Evolutionary conservation across 30 jellyfish, hydroid and myxozoan species (phyloP).

Genomic region (Clytia hemisphaerica): DNA sequence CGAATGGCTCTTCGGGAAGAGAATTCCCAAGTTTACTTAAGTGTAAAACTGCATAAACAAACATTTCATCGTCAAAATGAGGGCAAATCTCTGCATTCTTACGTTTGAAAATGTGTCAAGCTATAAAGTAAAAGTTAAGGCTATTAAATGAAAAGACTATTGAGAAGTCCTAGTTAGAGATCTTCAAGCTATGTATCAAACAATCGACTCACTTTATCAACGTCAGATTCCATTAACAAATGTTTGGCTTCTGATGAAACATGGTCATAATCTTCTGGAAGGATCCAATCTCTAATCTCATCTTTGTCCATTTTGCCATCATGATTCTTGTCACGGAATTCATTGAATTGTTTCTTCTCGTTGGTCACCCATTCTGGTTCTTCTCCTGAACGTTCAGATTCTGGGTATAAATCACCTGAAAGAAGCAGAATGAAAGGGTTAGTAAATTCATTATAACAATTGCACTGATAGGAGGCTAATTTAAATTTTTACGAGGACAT

Average conservation of each 20-base stretch:
- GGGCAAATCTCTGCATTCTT: not conserved
- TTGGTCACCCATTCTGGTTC: conserved; percentile 91
- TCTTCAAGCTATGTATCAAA: too few relatives aligned
- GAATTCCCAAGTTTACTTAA: too few relatives aligned
- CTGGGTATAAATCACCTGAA: conserved; percentile 93
- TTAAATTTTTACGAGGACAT: too few relatives aligned
- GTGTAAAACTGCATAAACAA: too few relatives aligned
- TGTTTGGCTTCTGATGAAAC: conserved; percentile 88
- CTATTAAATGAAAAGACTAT: not conserved
- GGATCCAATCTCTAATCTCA: conserved; percentile 83
- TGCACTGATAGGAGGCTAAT: too few relatives aligned
- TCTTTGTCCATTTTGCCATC: conserved; percentile 96
- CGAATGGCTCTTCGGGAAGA: too few relatives aligned
- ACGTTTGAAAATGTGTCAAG: not conserved
- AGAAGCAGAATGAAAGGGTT: not conserved
- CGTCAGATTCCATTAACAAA: conserved; percentile 70
- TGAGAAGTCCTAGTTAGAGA: too few relatives aligned
- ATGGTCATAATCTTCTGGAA: conserved; percentile 93
- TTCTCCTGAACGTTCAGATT: conserved; percentile 69
- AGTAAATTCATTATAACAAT: too few relatives aligned
- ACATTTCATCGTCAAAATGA: not conserved
- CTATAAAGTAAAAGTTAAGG: not conserved
- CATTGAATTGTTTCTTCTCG: conserved; percentile 72
- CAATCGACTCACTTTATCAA: conserved; percentile 50
- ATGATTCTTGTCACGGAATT: conserved; percentile 75